Evolutionary conservation across 2,888 invertebrate species (phyloP).

Genomic region (Macaria liturata): DNA sequence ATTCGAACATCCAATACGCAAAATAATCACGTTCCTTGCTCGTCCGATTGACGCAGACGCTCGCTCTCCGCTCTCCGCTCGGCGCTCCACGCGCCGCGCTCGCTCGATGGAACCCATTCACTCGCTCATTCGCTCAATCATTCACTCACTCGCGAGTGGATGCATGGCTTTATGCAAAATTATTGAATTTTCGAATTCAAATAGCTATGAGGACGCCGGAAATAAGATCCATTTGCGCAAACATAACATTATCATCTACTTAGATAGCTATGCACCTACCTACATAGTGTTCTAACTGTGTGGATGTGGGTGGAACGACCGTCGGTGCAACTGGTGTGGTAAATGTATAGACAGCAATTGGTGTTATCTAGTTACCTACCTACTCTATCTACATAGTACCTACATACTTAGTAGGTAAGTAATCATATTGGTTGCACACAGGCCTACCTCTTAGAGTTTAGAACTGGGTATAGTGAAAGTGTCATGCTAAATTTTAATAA

Average conservation of each 20-base stretch:
- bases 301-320: too few species aligned
- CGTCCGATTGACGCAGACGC: conserved; percentile 50
- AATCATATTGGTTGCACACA: too few species aligned
- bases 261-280: neutral
- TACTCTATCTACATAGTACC: too few species aligned
- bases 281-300: neutral
- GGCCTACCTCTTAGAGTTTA: too few species aligned
- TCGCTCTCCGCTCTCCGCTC: conserved; percentile 35
- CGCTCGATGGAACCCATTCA: conserved; percentile 59
- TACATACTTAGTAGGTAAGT: too few species aligned
- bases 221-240: conserved; percentile 60
- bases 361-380: too few species aligned
- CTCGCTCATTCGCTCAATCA: conserved; percentile 63
- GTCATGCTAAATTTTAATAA: too few species aligned
- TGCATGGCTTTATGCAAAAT: conserved; percentile 70
- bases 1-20: conserved; percentile 53
- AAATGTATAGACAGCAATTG: too few species aligned
- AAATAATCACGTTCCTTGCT: conserved; percentile 59
- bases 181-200: conserved; percentile 67
- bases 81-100: conserved; percentile 6
- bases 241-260: conserved; percentile 33
- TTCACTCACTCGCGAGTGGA: conserved; percentile 58
- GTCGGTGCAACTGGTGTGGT: too few species aligned
- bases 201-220: conserved; percentile 45
- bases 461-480: too few species aligned